Conservation (phyloP, 2,113 vertebrate genomes). For the Chrysemys picta region DNA sequence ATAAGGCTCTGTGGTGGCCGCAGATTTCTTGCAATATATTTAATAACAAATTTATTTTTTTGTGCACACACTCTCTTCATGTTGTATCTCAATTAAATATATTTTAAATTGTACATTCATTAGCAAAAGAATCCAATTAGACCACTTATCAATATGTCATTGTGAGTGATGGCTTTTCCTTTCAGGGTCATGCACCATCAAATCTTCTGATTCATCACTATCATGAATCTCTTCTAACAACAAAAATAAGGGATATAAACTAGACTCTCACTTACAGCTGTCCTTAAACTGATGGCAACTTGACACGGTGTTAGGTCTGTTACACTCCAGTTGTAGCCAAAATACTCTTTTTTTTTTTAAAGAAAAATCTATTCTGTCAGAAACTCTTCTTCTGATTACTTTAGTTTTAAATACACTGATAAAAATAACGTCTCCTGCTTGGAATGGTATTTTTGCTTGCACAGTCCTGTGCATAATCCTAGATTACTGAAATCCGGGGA, state of each 20-base stretch:
- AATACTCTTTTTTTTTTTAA: neutral
- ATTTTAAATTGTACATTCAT: neutral
- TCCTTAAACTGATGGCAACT: neutral
- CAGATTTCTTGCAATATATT: neutral
- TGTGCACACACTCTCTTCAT: too few species aligned
- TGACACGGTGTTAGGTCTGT: neutral
- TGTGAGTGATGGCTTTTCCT: neutral
- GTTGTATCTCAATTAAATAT: neutral
- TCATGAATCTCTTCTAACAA: neutral
- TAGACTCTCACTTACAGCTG: neutral
- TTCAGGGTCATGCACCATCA: neutral
- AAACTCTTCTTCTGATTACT: neutral
- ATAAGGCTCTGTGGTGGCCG: neutral
- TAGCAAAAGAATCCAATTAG: neutral
- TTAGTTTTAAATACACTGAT: neutral
- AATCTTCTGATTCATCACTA: neutral
- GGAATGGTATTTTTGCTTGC: conserved; percentile 15
- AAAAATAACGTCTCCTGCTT: conserved; percentile 39
- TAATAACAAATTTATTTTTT: neutral
- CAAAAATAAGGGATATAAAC: neutral
- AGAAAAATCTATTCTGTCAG: neutral
- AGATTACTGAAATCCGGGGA: neutral
- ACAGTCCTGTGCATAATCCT: neutral
- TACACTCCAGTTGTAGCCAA: neutral
- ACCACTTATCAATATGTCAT: conserved; percentile 9